Conservation (phyloP, 2,797 vertebrate genomes). For the Alfaro cultratus region DNA sequence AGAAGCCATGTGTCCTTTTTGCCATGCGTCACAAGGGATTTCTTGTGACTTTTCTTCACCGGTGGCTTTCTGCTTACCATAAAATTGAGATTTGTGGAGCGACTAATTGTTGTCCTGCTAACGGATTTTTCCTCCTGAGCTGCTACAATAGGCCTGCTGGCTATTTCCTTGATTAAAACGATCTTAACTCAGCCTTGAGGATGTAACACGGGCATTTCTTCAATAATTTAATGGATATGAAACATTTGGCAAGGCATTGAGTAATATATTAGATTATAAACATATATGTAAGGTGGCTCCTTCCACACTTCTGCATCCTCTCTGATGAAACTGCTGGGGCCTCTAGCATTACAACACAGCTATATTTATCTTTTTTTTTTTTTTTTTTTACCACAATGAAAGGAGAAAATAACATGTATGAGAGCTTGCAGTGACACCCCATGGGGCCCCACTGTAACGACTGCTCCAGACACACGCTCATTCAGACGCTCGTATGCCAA, state of each 20-base stretch:
- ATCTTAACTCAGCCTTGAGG: not conserved
- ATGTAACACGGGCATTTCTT: not conserved
- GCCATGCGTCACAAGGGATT: not conserved
- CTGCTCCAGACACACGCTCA: constrained; percentile 49
- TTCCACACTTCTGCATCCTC: constrained; percentile 19
- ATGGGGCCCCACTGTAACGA: constrained; percentile 67
- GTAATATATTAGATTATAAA: not conserved
- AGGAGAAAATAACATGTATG: constrained; percentile 21
- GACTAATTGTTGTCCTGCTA: not conserved
- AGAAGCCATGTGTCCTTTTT: not conserved
- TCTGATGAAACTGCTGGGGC: not conserved
- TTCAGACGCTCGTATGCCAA: constrained; percentile 54
- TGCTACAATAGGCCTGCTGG: not conserved
- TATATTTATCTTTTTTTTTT: constrained; percentile 11
- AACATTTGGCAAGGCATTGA: not conserved
- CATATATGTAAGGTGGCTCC: not conserved
- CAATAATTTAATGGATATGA: not conserved
- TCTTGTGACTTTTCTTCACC: not conserved
- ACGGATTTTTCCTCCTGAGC: not conserved
- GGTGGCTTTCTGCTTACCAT: not conserved
- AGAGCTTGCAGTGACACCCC: constrained; percentile 47
- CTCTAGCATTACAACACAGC: constrained; percentile 12
- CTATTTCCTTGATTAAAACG: not conserved
- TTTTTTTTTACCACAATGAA: constrained; percentile 3
- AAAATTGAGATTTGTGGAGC: not conserved